Evolutionary conservation across 53 echinoderm and acorn worm species (phyloP).

Genomic region (Paracentrotus lividus): DNA sequence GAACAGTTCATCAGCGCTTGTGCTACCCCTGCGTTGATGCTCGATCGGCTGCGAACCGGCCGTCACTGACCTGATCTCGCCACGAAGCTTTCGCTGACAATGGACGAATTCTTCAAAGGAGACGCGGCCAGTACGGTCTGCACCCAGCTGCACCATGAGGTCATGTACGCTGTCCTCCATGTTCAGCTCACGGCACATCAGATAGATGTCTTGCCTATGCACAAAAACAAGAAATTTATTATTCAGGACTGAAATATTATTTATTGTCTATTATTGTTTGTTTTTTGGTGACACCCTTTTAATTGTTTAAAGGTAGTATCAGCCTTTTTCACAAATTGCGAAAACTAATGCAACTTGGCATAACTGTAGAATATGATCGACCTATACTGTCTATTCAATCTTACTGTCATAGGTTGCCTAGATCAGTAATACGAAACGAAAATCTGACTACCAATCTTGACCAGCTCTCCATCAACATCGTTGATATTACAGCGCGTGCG

Average conservation of each 20-base stretch:
- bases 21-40: slow-evolving; percentile 20
- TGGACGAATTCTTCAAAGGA: slow-evolving; percentile 84
- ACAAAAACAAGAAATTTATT: neutral
- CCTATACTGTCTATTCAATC: too few relatives aligned
- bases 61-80: slow-evolving; percentile 81
- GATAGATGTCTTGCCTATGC: slow-evolving; percentile 85
- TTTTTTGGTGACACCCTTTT: too few relatives aligned
- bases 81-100: slow-evolving; percentile 82
- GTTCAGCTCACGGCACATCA: slow-evolving; percentile 86
- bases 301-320: too few relatives aligned
- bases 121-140: slow-evolving; percentile 85
- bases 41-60: slow-evolving; percentile 66
- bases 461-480: too few relatives aligned
- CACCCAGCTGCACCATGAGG: slow-evolving; percentile 90
- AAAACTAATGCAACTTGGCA: too few relatives aligned
- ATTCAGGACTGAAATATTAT: neutral
- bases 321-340: too few relatives aligned
- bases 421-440: too few relatives aligned
- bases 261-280: too few relatives aligned
- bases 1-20: slow-evolving; percentile 25
- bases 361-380: too few relatives aligned
- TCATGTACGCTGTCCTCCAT: slow-evolving; percentile 88
- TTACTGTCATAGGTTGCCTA: too few relatives aligned
- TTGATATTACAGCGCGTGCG: too few relatives aligned
- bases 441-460: too few relatives aligned